Conservation (phyloP, 2,888 invertebrate genomes). For the Eupithecia vulgata region DNA sequence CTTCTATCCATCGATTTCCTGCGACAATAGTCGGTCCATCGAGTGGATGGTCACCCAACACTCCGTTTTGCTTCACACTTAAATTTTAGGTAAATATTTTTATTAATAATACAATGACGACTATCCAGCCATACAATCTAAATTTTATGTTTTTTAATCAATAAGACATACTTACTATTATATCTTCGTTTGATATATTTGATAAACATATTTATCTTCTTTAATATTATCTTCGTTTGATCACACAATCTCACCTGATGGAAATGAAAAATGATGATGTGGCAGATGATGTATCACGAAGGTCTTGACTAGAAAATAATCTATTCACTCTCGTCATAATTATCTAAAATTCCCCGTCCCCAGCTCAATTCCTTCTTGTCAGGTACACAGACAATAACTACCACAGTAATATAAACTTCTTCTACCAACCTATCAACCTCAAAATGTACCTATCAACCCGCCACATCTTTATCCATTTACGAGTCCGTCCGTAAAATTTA, state of each 20-base stretch:
- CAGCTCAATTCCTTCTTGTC: neutral
- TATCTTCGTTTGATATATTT: too few relatives aligned
- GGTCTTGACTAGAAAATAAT: neutral
- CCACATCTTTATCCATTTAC: neutral
- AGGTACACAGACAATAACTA: neutral
- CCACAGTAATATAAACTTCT: slow-evolving; percentile 1
- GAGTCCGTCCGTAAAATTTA: neutral
- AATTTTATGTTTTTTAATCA: too few relatives aligned
- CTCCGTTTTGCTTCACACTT: neutral
- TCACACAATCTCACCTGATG: neutral
- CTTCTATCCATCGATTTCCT: neutral
- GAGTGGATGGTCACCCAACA: neutral
- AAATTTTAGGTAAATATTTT: too few relatives aligned
- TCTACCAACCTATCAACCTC: too few relatives aligned
- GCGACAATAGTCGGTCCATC: neutral
- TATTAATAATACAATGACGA: too few relatives aligned
- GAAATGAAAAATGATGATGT: neutral
- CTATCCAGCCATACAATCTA: too few relatives aligned
- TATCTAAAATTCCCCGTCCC: neutral
- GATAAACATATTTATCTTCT: too few relatives aligned
- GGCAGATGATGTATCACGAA: neutral
- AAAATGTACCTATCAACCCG: neutral
- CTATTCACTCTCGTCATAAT: neutral
- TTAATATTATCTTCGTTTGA: neutral
- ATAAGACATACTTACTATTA: too few relatives aligned